A percentile compares a stretch with the other conserved stretches of the same genome.
These are phyloP conservation scores for Corydoras sp. DNA, from an alignment of 2,113 vertebrate species.

Conservation along the genomic window DNA sequence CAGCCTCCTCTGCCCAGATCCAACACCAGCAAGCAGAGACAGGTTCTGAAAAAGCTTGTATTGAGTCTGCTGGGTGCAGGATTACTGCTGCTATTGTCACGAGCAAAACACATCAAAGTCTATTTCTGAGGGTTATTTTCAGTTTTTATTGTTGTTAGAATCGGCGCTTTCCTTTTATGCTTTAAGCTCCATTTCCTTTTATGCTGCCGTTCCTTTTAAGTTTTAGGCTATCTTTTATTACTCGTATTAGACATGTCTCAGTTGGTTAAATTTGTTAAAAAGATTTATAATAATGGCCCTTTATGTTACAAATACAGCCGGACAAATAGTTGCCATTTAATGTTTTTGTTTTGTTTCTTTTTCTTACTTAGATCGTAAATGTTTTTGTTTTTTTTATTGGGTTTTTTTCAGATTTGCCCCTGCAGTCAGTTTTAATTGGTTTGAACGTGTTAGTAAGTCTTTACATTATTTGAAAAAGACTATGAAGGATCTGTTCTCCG, in stretches of 20 bases:
- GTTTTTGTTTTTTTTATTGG: too few species aligned
- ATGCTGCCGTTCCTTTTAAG: too few species aligned
- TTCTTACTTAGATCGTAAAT: too few species aligned
- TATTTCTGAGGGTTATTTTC: constrained; percentile 26
- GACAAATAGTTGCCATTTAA: too few species aligned
- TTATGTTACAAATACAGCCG: background rate
- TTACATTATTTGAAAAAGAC: too few species aligned
- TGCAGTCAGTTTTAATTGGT: too few species aligned
- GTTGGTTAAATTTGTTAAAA: constrained; percentile 8
- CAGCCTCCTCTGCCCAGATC: constrained; percentile 56
- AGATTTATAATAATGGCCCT: constrained; percentile 36
- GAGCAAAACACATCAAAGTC: constrained; percentile 50
- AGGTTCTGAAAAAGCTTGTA: constrained; percentile 52
- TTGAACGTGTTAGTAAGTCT: too few species aligned
- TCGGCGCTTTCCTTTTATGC: constrained; percentile 10
- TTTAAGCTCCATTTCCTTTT: too few species aligned
- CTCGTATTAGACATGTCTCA: background rate
- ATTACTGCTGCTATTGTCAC: constrained; percentile 61
- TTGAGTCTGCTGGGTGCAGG: constrained; percentile 65
- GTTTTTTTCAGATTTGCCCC: too few species aligned
- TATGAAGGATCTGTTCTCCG: background rate
- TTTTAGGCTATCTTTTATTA: constrained; percentile 9
- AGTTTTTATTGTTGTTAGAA: constrained; percentile 10
- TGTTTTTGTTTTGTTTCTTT: too few species aligned
- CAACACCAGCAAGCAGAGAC: constrained; percentile 46